Base-by-base conservation (phyloP, 2,888 invertebrate species). In the Phyllotreta striolata region DNA sequence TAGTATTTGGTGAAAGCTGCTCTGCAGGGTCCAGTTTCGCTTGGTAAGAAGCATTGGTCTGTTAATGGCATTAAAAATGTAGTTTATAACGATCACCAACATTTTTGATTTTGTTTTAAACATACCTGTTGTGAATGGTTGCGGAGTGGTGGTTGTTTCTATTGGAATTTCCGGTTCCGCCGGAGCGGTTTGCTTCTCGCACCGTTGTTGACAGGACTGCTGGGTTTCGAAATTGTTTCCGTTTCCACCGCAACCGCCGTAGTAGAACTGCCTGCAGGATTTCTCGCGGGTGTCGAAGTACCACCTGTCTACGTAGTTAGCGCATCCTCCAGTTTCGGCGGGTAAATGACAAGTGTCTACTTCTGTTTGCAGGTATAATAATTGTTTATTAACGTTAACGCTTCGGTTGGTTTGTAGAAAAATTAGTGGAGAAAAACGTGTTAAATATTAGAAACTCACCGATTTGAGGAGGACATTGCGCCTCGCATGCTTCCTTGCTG, bases 221-320 rank as follows among this genome's bases (percentile, higher is more conserved):
- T 90, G 85, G 0, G 86, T 84, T 6, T 78, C 78, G 82, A 95
- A 97, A 82, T 93, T 93, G 81, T 96, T 97, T 1, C 86, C 87
- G 77, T 98, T 98, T 35, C 96, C 97, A 12, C 90, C 91, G 78
- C 97, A 97, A 54, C 97, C 96, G 40, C 95, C 93, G 78, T 91
- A 96, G 73, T 92, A 89, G 83, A 96, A 97, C 75, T 89, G 89
- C 57, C 86, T 83, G 79, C 97, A 98, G 39, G 84, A 84, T 66
- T 87, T 85, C 51, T 88, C 88, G 73, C 86, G 85, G 0, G 91
- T 89, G 78, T 96, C 93, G 80, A 87, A 96, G 83, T 91, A 95
- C 91, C 93, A 97, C 64, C 88, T 86, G 65, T 86, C 83, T 5
- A 86, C 86, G 77, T 92, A 93, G 73, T 90, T 88, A 59, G 86